phyloP scores from a whole-genome alignment of 2,797 vertebrate genomes.

The Eidolon dupreanum region DNA sequence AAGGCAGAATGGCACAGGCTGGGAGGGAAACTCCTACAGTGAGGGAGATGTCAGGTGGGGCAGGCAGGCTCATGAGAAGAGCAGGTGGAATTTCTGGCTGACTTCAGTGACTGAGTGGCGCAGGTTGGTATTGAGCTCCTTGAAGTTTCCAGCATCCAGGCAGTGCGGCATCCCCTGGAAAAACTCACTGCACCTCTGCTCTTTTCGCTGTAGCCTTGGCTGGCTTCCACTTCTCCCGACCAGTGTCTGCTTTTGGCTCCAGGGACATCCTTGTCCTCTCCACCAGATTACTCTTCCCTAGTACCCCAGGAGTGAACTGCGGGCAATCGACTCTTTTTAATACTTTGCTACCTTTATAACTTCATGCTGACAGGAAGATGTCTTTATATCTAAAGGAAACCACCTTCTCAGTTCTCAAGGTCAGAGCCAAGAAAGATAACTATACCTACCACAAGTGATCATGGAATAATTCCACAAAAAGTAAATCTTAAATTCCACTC shows the following conservation, averaged over 20 bases:
- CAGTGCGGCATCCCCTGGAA: background rate
- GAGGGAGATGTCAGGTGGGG: background rate
- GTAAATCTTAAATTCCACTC: background rate
- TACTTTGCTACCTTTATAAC: background rate
- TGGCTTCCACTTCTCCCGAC: background rate
- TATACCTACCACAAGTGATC: background rate
- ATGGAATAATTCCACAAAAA: background rate
- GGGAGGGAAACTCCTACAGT: background rate
- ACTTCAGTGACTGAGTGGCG: background rate
- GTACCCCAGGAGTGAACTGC: background rate
- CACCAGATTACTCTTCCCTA: background rate
- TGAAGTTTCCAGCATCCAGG: background rate
- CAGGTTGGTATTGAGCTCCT: slow-evolving; percentile 6
- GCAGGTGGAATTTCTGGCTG: background rate
- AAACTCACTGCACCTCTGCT: background rate
- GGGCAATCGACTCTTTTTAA: background rate
- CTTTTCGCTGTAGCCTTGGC: background rate
- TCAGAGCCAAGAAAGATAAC: background rate
- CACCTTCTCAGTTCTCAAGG: background rate
- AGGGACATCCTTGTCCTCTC: background rate
- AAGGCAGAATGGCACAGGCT: background rate
- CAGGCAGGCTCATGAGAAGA: background rate
- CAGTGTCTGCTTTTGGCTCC: background rate
- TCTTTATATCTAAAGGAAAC: background rate
- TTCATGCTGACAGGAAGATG: background rate